These are phyloP conservation scores for Pedionomus torquatus DNA, from an alignment of 2,113 vertebrate genomes.

Conservation along the genomic window DNA sequence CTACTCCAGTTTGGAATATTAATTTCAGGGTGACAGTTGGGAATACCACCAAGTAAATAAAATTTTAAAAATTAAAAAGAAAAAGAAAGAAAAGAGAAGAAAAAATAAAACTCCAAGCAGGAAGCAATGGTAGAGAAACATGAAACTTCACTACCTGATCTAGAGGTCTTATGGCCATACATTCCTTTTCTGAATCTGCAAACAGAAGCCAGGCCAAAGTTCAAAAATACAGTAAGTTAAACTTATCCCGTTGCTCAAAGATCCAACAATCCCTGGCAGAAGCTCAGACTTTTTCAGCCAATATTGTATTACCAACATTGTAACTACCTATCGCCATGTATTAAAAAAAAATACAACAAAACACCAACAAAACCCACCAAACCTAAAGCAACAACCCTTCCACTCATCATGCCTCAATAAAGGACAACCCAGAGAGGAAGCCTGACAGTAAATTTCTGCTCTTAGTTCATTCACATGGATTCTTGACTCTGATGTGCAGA, in stretches of 20 bases:
- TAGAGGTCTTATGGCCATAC: neutral
- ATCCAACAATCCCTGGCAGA: neutral
- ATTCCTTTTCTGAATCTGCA: neutral
- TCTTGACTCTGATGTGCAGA: neutral
- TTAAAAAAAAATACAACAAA: neutral
- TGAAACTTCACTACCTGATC: neutral
- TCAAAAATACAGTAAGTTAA: neutral
- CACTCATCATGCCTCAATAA: rapidly evolving
- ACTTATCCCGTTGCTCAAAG: neutral
- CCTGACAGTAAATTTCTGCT: neutral
- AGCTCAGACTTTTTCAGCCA: neutral
- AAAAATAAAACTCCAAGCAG: neutral
- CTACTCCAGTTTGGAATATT: neutral
- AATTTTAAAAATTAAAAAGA: neutral
- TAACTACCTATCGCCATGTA: neutral
- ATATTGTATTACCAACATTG: neutral
- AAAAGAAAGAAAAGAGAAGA: neutral
- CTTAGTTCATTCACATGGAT: rapidly evolving
- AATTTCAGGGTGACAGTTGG: neutral
- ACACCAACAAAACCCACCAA: too few species aligned
- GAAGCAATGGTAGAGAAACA: neutral
- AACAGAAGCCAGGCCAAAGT: neutral
- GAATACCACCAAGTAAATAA: neutral
- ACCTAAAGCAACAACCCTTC: neutral
- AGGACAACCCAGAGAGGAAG: neutral